Percentiles rank a stretch among this genome's conserved stretches.
phyloP scores from a whole-genome alignment of 2,797 vertebrate species.

The Cacajao melanocephalus region DNA sequence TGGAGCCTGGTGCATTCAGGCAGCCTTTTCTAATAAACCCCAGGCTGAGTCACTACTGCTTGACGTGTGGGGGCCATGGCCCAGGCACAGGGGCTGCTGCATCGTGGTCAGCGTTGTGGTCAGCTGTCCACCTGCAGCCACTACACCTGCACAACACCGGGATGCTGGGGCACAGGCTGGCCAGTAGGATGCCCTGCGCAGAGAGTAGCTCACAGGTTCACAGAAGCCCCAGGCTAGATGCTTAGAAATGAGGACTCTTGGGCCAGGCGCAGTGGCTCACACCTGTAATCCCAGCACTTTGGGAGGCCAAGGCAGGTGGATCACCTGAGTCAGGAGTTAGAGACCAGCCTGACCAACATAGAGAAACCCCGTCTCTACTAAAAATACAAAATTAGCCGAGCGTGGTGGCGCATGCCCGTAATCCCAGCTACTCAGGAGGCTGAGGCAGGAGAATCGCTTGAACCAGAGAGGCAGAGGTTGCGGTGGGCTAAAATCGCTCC shows the following conservation, averaged over 20 bases:
- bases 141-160: background rate
- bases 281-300: no score
- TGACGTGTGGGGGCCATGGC: no score
- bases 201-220: background rate
- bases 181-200: background rate
- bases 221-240: background rate
- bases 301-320: no score
- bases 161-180: background rate
- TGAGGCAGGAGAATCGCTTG: no score
- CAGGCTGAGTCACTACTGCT: background rate
- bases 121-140: background rate
- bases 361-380: no score
- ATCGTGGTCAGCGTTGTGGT: background rate
- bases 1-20: background rate
- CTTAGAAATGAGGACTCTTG: background rate
- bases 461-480: no score
- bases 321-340: no score
- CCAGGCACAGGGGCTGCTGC: background rate
- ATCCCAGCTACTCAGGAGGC: no score
- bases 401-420: no score
- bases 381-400: no score
- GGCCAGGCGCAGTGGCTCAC: no score
- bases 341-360: no score
- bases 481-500: fast-evolving
- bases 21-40: background rate